These are phyloP conservation scores for Phyllotreta striolata DNA, from an alignment of 2,888 invertebrate genomes.

Conservation along the genomic window DNA sequence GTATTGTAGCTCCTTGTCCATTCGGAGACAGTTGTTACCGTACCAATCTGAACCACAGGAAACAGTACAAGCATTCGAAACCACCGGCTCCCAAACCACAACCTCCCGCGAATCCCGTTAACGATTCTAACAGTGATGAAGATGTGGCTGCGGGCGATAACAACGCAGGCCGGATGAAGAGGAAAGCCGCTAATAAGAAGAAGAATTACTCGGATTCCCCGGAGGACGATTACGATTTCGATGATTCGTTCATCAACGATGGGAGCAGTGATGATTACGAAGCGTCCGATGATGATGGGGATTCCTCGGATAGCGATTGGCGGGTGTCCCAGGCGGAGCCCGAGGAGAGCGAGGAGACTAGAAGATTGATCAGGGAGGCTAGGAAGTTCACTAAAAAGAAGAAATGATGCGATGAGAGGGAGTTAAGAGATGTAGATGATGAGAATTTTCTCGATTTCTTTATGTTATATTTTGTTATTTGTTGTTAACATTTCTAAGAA, in stretches of 20 bases:
- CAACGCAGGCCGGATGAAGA: slow-evolving; percentile 8
- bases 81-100: slow-evolving; percentile 45
- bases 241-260: slow-evolving; percentile 45
- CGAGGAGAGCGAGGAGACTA: slow-evolving; percentile 40
- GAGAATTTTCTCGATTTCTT: too few species aligned
- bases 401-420: too few species aligned
- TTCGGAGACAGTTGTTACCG: slow-evolving; percentile 68
- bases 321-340: slow-evolving; percentile 40
- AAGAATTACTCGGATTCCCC: slow-evolving; percentile 33
- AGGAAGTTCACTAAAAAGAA: slow-evolving; percentile 38
- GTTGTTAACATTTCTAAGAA: too few species aligned
- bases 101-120: not conserved
- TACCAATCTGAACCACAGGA: slow-evolving; percentile 67
- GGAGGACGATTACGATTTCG: slow-evolving; percentile 41
- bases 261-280: slow-evolving; percentile 43
- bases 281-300: slow-evolving; percentile 34
- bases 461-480: too few species aligned
- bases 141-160: not conserved
- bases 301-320: slow-evolving; percentile 35
- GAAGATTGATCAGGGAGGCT: slow-evolving; percentile 39
- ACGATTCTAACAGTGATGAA: slow-evolving; percentile 2
- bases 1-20: slow-evolving; percentile 64
- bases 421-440: too few species aligned
- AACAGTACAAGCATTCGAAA: slow-evolving; percentile 62
- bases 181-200: slow-evolving; percentile 26